These are phyloP conservation scores for Eptatretus burgeri DNA, from an alignment of 2,113 vertebrate genomes.

Conservation along the genomic window DNA sequence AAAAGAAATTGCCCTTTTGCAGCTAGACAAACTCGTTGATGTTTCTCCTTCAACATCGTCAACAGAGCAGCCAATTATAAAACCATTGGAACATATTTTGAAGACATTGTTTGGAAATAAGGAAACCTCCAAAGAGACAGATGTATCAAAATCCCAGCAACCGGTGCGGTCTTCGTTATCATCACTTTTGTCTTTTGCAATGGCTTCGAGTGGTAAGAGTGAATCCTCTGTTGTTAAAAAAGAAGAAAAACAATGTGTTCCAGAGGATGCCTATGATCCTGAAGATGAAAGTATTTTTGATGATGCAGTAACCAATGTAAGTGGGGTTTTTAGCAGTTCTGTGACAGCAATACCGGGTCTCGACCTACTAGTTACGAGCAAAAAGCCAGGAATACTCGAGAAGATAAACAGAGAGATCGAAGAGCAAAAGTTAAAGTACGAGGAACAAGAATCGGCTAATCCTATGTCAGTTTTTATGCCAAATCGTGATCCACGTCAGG, in stretches of 20 bases:
- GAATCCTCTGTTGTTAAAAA: background rate
- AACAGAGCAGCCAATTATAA: constrained; percentile 3
- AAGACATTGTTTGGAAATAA: constrained; percentile 5
- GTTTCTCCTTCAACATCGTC: background rate
- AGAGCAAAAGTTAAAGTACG: background rate
- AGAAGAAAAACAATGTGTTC: background rate
- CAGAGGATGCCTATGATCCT: constrained; percentile 5
- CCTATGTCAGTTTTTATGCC: background rate
- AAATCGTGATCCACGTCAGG: constrained; percentile 1
- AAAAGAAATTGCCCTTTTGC: too few relatives aligned
- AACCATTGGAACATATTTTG: constrained; percentile 1
- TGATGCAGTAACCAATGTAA: too few relatives aligned
- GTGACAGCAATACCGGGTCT: too few relatives aligned
- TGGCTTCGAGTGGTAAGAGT: too few relatives aligned
- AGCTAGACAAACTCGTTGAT: too few relatives aligned
- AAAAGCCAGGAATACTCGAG: too few relatives aligned
- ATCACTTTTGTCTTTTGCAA: too few relatives aligned
- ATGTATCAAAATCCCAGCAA: too few relatives aligned
- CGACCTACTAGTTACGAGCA: too few relatives aligned
- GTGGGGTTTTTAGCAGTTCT: too few relatives aligned
- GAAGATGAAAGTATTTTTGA: constrained; percentile 6
- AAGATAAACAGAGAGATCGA: background rate
- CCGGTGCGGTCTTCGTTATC: too few relatives aligned
- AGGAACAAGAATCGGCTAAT: background rate
- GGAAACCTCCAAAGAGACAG: background rate